phyloP scores from a whole-genome alignment of 2,888 invertebrate species.

The Scrobipalpa costella region DNA sequence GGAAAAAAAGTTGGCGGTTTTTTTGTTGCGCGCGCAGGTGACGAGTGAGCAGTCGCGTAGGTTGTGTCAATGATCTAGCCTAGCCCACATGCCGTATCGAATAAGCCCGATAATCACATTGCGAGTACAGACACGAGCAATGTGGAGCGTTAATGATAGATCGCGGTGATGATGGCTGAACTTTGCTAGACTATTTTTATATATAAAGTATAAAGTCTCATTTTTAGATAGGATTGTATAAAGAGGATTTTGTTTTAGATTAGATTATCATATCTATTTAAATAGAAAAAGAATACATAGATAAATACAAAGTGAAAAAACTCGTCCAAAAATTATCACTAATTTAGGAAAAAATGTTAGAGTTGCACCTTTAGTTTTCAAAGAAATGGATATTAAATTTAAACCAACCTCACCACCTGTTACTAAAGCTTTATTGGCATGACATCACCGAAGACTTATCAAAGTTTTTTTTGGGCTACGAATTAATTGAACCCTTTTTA shows the following conservation, averaged over 20 bases:
- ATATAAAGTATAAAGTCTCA: background rate
- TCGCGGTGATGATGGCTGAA: slow-evolving; percentile 25
- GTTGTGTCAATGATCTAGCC: slow-evolving; percentile 79
- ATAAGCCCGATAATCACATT: slow-evolving; percentile 76
- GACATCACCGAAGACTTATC: background rate
- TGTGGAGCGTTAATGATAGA: slow-evolving; percentile 33
- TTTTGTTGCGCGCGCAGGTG: slow-evolving; percentile 73
- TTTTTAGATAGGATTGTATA: background rate
- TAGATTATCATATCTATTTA: too few species aligned
- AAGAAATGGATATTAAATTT: too few species aligned
- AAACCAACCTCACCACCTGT: slow-evolving; percentile 10
- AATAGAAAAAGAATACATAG: too few species aligned
- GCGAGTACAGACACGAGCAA: slow-evolving; percentile 53
- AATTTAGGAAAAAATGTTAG: too few species aligned
- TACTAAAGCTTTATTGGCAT: slow-evolving; percentile 5
- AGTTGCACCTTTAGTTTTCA: too few species aligned
- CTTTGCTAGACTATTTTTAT: slow-evolving; percentile 10
- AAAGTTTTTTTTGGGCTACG: slow-evolving; percentile 1
- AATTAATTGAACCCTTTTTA: slow-evolving; percentile 16
- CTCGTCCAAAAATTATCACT: too few species aligned
- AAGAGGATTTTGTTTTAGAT: background rate
- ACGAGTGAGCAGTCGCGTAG: slow-evolving; percentile 71
- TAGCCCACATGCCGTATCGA: slow-evolving; percentile 78
- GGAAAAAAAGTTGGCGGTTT: slow-evolving; percentile 52
- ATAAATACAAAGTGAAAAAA: too few species aligned